Conservation (phyloP, 2,113 vertebrate species). For the Tamias sibiricus region DNA sequence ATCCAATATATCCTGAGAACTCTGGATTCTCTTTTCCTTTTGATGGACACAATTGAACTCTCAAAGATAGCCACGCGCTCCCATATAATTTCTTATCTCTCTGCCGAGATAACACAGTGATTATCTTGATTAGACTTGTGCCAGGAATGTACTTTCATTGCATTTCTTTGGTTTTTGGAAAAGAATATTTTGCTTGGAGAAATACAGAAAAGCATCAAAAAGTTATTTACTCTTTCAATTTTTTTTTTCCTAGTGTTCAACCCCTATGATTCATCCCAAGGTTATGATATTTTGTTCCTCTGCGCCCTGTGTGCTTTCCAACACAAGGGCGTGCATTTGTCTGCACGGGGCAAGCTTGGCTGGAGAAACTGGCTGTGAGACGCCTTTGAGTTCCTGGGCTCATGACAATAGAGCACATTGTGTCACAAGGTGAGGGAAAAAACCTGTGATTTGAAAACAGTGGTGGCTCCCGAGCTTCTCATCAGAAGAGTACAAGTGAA, state of each 20-base stretch:
- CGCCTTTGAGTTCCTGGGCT: not conserved
- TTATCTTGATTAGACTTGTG: not conserved
- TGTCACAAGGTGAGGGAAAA: not conserved
- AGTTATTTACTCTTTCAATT: constrained; percentile 41
- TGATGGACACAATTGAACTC: constrained; percentile 23
- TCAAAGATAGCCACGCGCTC: not conserved
- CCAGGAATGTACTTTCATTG: not conserved
- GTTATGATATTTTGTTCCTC: not conserved
- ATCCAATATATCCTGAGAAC: not conserved
- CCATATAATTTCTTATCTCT: constrained; percentile 31
- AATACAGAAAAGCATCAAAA: not conserved
- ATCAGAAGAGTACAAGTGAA: not conserved
- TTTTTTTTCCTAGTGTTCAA: not conserved
- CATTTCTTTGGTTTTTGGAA: constrained; percentile 3
- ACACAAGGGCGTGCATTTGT: not conserved
- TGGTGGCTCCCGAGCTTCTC: not conserved
- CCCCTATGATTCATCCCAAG: not conserved
- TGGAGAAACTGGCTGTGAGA: not conserved
- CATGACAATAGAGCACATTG: rapidly evolving
- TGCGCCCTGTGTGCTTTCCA: not conserved
- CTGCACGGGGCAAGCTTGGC: rapidly evolving
- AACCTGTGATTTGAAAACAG: not conserved
- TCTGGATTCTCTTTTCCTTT: constrained; percentile 38
- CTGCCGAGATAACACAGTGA: not conserved
- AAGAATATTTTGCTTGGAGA: constrained; percentile 14